These are phyloP conservation scores for Lysiphlebus fabarum DNA, from an alignment of 1,140 invertebrate species.

Conservation along the genomic window DNA sequence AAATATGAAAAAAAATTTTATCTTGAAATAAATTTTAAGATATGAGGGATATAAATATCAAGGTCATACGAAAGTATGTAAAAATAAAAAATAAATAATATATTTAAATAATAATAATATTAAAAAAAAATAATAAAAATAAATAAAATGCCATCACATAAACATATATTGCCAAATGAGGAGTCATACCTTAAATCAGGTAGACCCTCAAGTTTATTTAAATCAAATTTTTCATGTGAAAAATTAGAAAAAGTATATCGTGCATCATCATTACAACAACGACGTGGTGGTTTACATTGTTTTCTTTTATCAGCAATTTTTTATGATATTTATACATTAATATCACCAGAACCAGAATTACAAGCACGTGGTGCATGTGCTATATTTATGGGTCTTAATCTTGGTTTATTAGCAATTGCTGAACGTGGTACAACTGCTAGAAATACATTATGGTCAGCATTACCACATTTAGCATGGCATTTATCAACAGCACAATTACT, in stretches of 20 bases:
- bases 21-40: too few relatives aligned
- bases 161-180: constrained; percentile 47
- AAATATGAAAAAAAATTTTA: too few relatives aligned
- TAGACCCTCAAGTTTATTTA: constrained; percentile 47
- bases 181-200: constrained; percentile 51
- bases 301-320: constrained; percentile 68
- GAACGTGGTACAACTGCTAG: constrained; percentile 46
- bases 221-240: constrained; percentile 45
- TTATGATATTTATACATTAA: constrained; percentile 65
- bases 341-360: constrained; percentile 48
- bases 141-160: constrained; percentile 31
- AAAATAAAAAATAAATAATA: constrained; percentile 1
- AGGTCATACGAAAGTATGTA: background rate
- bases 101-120: constrained; percentile 9
- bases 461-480: constrained; percentile 65
- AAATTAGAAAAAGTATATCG: constrained; percentile 71
- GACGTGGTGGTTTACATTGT: constrained; percentile 72
- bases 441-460: constrained; percentile 53
- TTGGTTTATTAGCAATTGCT: constrained; percentile 56
- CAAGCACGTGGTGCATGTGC: constrained; percentile 58
- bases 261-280: constrained; percentile 71
- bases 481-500: constrained; percentile 63
- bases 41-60: too few relatives aligned
- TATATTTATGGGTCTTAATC: constrained; percentile 56
- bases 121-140: constrained; percentile 14